Conservation (phyloP, 2,113 vertebrate species). For the Limnothrissa miodon region DNA sequence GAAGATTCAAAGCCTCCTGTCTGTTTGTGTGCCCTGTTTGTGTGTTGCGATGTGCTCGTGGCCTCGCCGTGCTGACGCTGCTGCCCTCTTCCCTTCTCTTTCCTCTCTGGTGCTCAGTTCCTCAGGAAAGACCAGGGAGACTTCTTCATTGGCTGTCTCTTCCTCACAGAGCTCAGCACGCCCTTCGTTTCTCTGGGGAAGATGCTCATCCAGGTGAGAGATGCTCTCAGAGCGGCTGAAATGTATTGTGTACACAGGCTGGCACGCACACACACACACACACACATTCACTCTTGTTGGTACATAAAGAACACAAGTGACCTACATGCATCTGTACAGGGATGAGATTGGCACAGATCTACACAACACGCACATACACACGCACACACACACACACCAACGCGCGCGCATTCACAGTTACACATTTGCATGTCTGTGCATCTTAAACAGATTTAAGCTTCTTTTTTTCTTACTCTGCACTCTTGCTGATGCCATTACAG, state of each 20-base stretch:
- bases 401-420: background rate
- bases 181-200: conserved; percentile 96
- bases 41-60: background rate
- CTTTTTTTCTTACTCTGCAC: conserved; percentile 38
- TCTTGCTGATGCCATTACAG: conserved; percentile 22
- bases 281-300: background rate
- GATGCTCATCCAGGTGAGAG: conserved; percentile 90
- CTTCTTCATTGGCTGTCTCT: conserved; percentile 95
- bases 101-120: conserved; percentile 69
- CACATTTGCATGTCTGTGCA: background rate
- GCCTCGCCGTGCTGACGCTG: background rate
- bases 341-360: background rate
- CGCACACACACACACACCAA: background rate
- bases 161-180: conserved; percentile 93
- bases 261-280: background rate
- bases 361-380: too few species aligned
- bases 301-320: conserved; percentile 2
- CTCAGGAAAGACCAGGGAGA: conserved; percentile 87
- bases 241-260: background rate
- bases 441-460: conserved; percentile 7
- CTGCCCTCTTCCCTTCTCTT: conserved; percentile 43
- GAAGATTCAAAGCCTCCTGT: background rate
- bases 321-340: conserved; percentile 14
- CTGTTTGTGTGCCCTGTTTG: background rate
- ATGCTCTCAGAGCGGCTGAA: background rate